These are phyloP conservation scores for Notolepis coatsorum DNA, from an alignment of 2,797 vertebrate species.

Conservation along the genomic window DNA sequence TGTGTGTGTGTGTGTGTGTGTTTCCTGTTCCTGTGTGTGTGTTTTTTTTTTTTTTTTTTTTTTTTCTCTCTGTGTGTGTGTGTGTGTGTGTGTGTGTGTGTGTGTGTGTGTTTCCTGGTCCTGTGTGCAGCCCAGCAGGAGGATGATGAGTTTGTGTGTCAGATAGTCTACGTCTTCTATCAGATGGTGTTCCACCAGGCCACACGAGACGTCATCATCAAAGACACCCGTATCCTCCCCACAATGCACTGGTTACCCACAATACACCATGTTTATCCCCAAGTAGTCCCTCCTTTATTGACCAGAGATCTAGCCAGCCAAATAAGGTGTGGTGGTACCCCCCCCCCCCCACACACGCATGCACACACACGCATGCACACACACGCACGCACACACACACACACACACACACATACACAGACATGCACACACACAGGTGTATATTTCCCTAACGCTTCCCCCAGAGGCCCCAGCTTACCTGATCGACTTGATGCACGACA, in stretches of 20 bases:
- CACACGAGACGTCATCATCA: slow-evolving; percentile 96
- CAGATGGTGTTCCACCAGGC: slow-evolving; percentile 99
- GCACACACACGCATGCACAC: neutral
- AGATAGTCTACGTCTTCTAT: slow-evolving; percentile 98
- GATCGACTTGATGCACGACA: slow-evolving; percentile 96
- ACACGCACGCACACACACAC: neutral
- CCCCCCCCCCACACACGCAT: too few species aligned
- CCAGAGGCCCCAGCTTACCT: slow-evolving; percentile 95
- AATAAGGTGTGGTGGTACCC: neutral
- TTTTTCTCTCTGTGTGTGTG: too few species aligned
- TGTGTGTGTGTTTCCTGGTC: neutral
- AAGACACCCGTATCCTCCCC: slow-evolving; percentile 96
- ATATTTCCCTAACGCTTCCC: slow-evolving; percentile 49
- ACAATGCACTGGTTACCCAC: neutral
- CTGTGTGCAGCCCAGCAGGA: slow-evolving; percentile 89
- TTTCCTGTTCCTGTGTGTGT: too few species aligned
- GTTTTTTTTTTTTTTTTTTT: too few species aligned
- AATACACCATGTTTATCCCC: neutral
- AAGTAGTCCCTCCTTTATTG: too few species aligned
- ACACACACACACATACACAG: neutral
- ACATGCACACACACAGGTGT: neutral
- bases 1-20: too few species aligned
- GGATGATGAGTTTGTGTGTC: slow-evolving; percentile 98
- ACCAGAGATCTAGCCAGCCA: too few species aligned
- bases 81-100: neutral